Base-by-base conservation (phyloP, 2,113 vertebrate genomes). In the Oncorhynchus mykiss region DNA sequence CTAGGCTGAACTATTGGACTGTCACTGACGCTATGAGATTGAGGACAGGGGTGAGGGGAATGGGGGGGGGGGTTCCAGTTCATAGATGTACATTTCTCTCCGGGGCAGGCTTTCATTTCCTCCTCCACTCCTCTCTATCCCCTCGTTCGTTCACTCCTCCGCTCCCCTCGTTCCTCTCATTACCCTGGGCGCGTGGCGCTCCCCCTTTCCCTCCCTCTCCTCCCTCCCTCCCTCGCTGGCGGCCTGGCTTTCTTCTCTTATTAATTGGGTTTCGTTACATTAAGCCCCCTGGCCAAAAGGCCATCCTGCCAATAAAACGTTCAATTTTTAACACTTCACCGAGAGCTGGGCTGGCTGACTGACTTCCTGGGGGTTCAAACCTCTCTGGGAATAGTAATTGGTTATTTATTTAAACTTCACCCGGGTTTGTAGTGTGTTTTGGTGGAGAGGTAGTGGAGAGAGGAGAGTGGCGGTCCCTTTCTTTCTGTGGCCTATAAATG, bases 381-480 rank as follows among this genome's bases (percentile, higher is more conserved):
- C 57, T 78, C 82, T 78, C 82, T 72, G 76, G 64, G 16, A 81
- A 83, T 84, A 84, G 83, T 93, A 92, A 92, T 91, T 91, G 90
- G 86, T 92, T 92, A 92, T 92, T 92, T 91, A 93, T 92, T 91
- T 91, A 91, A 90, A 90, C 90, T 88, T 67, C 88, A 87, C 82
- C 87, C 85, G 84, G 90, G 87, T 90, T 89, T 65, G 39, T 29
- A 60, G 67, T 9, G 72, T 5, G 29, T 29, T 31, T 31, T 31
- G 39, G 39, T 20, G 67, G 31, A 20, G 29, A 18, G 67, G 31
- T 14, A 68, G 31, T 45, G 24, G 66, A 68, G 66, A 68, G 39
- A 45, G 34, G 39, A 27, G 18, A 34, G 9, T 31, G 39, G 67
- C 7, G 68, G 62, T 66, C 67, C 48, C 75, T 86, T 84, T 81